Evolutionary conservation across 2,797 vertebrate species (phyloP).

Genomic region (Neostethus bicornis): DNA sequence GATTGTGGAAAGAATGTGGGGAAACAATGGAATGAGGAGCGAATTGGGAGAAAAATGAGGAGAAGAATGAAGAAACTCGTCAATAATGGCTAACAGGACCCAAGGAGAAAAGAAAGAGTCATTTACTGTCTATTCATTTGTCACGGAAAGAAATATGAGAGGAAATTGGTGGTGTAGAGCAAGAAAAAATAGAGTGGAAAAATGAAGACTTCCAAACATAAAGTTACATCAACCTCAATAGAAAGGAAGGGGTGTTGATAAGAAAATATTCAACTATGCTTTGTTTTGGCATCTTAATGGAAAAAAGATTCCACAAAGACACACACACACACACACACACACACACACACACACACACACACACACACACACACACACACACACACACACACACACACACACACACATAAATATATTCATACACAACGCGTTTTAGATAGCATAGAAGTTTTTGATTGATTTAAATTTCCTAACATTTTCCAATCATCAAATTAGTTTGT

Average conservation of each 20-base stretch:
- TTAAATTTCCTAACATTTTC: too few species aligned
- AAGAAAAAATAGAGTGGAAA: conserved; percentile 1
- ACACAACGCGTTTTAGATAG: too few species aligned
- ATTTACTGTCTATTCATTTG: conserved; percentile 14
- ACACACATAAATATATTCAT: too few species aligned
- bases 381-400: too few species aligned
- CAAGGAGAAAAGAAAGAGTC: neutral
- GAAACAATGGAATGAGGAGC: conserved; percentile 5
- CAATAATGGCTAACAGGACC: conserved; percentile 11
- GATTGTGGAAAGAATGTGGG: conserved; percentile 10
- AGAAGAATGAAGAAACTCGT: conserved; percentile 18
- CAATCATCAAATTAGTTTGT: too few species aligned
- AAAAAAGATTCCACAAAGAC: conserved; percentile 4
- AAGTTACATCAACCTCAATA: conserved; percentile 12
- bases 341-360: too few species aligned
- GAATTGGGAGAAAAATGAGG: neutral
- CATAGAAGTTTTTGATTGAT: too few species aligned
- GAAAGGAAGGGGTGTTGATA: neutral
- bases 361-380: too few species aligned
- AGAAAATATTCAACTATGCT: conserved; percentile 21
- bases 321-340: too few species aligned
- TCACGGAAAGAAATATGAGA: conserved; percentile 8
- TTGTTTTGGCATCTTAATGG: conserved; percentile 22
- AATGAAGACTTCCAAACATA: neutral
- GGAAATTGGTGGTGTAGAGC: neutral